Conservation (phyloP, 2,888 invertebrate genomes). For the Chymomyza fuscimana region DNA sequence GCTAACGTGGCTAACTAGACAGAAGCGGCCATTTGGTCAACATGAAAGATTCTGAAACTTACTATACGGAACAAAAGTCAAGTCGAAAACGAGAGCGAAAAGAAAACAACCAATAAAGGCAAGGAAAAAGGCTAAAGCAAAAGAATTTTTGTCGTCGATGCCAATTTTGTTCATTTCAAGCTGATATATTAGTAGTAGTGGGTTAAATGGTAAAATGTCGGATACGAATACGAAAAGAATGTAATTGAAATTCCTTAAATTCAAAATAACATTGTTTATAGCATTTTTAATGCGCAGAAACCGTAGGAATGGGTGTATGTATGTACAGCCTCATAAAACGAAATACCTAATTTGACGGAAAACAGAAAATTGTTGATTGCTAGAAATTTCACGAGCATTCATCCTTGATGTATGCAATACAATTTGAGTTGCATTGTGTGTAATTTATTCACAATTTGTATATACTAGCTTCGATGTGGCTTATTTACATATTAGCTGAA, state of each 20-base stretch:
- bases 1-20: neutral
- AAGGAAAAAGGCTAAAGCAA: neutral
- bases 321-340: no score
- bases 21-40: no score
- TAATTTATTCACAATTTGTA: neutral
- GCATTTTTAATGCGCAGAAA: neutral
- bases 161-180: neutral
- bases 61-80: no score
- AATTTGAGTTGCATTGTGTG: neutral
- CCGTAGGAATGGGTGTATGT: no score
- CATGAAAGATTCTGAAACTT: no score
- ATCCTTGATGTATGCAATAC: neutral
- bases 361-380: neutral
- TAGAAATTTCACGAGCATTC: neutral
- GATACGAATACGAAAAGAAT: conserved; percentile 40
- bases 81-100: no score
- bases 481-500: no score
- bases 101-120: neutral
- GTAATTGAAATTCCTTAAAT: conserved; percentile 59
- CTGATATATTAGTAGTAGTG: neutral
- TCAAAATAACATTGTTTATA: conserved; percentile 21
- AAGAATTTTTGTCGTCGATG: neutral
- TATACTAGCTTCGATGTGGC: no score
- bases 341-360: no score
- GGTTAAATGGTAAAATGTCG: neutral